These are phyloP conservation scores for Xiphophorus birchmanni DNA, from an alignment of 2,797 vertebrate genomes.

Conservation along the genomic window DNA sequence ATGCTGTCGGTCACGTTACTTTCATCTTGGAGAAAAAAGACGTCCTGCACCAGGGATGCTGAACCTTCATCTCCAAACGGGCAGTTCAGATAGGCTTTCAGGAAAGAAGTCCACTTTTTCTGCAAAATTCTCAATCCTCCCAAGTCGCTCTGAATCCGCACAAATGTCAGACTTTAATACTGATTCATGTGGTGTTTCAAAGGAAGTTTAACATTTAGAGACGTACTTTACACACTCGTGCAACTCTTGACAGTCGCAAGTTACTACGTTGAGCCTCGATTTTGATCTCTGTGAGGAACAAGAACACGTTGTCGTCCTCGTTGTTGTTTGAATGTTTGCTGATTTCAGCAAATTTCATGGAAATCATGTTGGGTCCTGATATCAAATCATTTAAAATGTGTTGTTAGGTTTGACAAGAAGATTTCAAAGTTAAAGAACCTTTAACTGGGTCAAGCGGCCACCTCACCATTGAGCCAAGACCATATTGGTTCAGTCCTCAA, in stretches of 20 bases:
- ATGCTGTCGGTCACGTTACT: conserved; percentile 11
- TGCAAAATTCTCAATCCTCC: conserved; percentile 28
- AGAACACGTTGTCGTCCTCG: conserved; percentile 26
- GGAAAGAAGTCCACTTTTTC: conserved; percentile 43
- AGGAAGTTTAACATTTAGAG: neutral
- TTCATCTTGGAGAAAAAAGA: conserved; percentile 29
- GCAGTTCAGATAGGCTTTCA: conserved; percentile 45
- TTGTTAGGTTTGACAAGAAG: neutral
- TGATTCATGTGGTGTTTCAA: neutral
- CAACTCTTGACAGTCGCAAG: conserved; percentile 39
- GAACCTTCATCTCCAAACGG: conserved; percentile 26
- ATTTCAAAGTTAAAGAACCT: neutral
- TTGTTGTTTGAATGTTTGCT: neutral
- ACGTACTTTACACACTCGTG: conserved; percentile 38
- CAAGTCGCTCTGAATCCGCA: conserved; percentile 28
- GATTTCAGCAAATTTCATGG: conserved; percentile 9
- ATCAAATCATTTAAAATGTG: neutral
- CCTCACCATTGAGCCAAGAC: conserved; percentile 39
- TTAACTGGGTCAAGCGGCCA: neutral
- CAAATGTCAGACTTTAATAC: neutral
- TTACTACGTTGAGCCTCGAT: conserved; percentile 7
- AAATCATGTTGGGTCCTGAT: conserved; percentile 46
- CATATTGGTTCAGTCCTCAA: conserved; percentile 31
- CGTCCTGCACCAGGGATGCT: conserved; percentile 15
- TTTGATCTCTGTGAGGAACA: conserved; percentile 40